phyloP scores from a whole-genome alignment of 53 echinoderm and acorn worm genomes.

The Stichopus horrens region DNA sequence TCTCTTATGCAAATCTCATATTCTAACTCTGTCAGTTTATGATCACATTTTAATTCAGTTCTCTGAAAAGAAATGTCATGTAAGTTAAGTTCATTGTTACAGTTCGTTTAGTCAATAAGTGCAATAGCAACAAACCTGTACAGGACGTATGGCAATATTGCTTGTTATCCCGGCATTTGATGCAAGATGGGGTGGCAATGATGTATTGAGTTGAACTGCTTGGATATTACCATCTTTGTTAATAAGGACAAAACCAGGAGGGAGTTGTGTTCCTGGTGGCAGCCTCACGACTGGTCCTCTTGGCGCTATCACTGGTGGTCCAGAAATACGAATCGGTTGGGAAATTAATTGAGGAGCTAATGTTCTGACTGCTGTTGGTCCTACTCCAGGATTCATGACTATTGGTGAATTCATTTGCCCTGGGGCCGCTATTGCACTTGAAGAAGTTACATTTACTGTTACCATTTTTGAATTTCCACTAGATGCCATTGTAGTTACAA shows the following conservation, averaged over 20 bases:
- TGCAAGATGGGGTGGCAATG: slow-evolving; percentile 43
- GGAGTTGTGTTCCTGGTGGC: slow-evolving; percentile 71
- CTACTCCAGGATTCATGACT: slow-evolving; percentile 41
- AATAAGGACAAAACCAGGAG: slow-evolving; percentile 86
- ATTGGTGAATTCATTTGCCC: slow-evolving; percentile 54
- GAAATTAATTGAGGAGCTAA: slow-evolving; percentile 62
- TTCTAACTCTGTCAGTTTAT: no score
- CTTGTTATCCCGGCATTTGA: slow-evolving; percentile 55
- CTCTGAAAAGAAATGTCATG: no score
- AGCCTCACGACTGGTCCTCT: slow-evolving; percentile 75
- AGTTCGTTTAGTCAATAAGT: background rate
- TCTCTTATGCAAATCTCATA: no score
- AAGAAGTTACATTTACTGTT: slow-evolving; percentile 66
- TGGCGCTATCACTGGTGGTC: slow-evolving; percentile 87
- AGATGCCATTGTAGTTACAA: slow-evolving; percentile 49
- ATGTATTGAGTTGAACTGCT: slow-evolving; percentile 66
- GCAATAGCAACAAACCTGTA: slow-evolving; percentile 64
- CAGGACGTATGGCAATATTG: slow-evolving; percentile 70
- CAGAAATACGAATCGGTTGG: slow-evolving; percentile 72
- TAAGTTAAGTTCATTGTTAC: no score
- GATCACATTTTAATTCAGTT: no score
- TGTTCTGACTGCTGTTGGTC: slow-evolving; percentile 44
- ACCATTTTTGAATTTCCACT: slow-evolving; percentile 62
- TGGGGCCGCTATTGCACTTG: slow-evolving; percentile 51
- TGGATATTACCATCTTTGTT: slow-evolving; percentile 91